phyloP scores from a whole-genome alignment of 2,797 vertebrate species.

The Orientallactaga sibirica region DNA sequence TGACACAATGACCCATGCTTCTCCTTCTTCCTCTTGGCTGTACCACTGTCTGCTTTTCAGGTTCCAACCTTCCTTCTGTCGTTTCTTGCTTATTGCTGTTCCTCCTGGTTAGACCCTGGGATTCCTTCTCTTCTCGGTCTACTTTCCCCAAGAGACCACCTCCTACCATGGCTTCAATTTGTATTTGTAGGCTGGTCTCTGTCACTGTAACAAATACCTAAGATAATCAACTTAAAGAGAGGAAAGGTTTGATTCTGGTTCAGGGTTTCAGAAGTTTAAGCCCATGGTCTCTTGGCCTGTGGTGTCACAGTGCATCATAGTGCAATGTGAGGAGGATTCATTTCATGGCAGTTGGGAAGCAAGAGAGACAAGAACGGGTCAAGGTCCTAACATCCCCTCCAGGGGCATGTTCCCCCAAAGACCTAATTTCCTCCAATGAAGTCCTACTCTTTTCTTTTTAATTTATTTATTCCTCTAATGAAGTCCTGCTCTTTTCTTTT shows the following conservation, averaged over 20 bases:
- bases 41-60: not conserved
- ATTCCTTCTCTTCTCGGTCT: not conserved
- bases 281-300: not conserved
- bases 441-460: not conserved
- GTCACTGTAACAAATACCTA: too few relatives aligned
- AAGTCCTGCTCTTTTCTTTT: too few relatives aligned
- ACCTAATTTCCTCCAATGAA: too few relatives aligned
- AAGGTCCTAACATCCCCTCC: not conserved
- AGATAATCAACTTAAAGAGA: not conserved
- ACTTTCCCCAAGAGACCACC: not conserved
- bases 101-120: not conserved
- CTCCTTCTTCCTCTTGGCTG: slow-evolving; percentile 25
- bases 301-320: not conserved
- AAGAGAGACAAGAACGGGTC: not conserved
- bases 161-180: not conserved
- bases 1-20: not conserved
- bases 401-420: not conserved
- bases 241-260: not conserved
- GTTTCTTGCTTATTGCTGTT: not conserved
- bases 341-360: not conserved
- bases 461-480: too few relatives aligned
- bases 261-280: not conserved
- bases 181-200: not conserved
- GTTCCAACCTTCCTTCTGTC: not conserved
- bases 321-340: not conserved